Percentiles rank a stretch among this genome's conserved stretches.
Conservation (phyloP, 2,113 vertebrate species). For the Dipodomys ordii region DNA sequence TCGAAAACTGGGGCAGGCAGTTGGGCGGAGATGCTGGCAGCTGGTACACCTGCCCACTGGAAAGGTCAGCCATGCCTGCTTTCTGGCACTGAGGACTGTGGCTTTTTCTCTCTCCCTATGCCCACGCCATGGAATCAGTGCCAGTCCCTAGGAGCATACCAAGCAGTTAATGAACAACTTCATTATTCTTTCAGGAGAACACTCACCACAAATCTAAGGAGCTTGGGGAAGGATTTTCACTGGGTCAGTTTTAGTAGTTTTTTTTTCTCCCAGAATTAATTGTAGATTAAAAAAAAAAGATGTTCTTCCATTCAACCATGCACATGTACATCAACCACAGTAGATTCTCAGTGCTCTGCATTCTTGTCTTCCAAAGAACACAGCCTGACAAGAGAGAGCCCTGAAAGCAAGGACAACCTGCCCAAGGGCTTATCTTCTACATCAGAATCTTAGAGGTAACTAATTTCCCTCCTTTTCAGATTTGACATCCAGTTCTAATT, state of each 20-base stretch:
- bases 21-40: slow-evolving; percentile 67
- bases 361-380: background rate
- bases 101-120: slow-evolving; percentile 32
- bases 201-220: slow-evolving; percentile 60
- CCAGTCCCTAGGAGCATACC: slow-evolving; percentile 58
- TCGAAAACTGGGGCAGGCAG: slow-evolving; percentile 67
- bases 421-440: background rate
- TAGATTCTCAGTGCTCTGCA: background rate
- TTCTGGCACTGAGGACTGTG: slow-evolving; percentile 58
- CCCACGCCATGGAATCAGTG: slow-evolving; percentile 39
- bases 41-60: slow-evolving; percentile 60
- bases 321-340: background rate
- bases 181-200: slow-evolving; percentile 64
- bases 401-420: background rate
- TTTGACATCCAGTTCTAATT: background rate
- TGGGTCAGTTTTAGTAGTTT: slow-evolving; percentile 40
- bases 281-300: background rate
- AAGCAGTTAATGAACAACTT: slow-evolving; percentile 69
- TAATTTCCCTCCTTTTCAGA: background rate
- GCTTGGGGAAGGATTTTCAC: slow-evolving; percentile 47
- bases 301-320: background rate
- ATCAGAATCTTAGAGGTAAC: background rate
- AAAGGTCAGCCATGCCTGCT: slow-evolving; percentile 73
- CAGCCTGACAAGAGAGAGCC: background rate
- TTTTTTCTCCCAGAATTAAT: slow-evolving; percentile 24